Evolutionary conservation across 2,113 vertebrate genomes (phyloP).

Genomic region (Dasyurus viverrinus): DNA sequence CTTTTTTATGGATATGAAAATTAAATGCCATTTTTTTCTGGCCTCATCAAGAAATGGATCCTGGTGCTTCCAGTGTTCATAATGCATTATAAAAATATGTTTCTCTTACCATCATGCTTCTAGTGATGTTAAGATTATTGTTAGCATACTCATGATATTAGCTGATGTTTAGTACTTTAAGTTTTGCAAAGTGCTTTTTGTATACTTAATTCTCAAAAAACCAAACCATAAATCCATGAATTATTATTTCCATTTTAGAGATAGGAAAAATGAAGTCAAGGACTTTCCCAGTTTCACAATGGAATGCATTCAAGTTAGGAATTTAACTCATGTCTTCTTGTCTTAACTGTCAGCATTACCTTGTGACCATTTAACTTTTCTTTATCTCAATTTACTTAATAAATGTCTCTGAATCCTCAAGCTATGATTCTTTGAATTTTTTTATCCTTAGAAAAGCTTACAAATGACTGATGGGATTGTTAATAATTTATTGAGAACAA

Average conservation of each 20-base stretch:
- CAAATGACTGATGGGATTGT: too few relatives aligned
- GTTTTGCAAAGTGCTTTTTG: not conserved
- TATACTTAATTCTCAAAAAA: not conserved
- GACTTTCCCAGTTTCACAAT: not conserved
- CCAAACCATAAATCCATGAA: not conserved
- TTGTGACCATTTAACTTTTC: not conserved
- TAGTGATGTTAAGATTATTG: not conserved
- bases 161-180: not conserved
- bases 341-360: too few relatives aligned
- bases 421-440: too few relatives aligned
- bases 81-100: not conserved
- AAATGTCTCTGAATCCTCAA: too few relatives aligned
- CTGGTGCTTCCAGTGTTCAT: too few relatives aligned
- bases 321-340: too few relatives aligned
- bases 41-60: too few relatives aligned
- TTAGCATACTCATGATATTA: not conserved
- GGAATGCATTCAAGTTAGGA: not conserved
- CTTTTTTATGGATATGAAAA: too few relatives aligned
- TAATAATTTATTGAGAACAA: too few relatives aligned
- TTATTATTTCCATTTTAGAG: not conserved
- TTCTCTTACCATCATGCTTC: not conserved
- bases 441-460: too few relatives aligned
- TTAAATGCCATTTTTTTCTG: too few relatives aligned
- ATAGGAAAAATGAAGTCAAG: not conserved
- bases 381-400: not conserved